A percentile compares a stretch with the other conserved stretches of the same genome.
Evolutionary conservation across 1,140 invertebrate species (phyloP).

Genomic region (Saccostrea echinata): DNA sequence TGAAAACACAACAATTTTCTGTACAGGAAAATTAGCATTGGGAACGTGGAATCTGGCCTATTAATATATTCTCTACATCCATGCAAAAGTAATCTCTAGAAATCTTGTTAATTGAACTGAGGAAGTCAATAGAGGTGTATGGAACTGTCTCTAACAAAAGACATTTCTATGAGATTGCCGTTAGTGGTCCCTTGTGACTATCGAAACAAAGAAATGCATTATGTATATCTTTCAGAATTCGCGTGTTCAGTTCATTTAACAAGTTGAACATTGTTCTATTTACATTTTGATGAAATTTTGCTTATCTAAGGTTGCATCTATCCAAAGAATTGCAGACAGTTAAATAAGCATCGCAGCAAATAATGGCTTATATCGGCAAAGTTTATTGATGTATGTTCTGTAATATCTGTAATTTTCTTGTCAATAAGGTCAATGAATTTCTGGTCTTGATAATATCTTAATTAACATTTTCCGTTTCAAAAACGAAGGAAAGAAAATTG

Average conservation of each 20-base stretch:
- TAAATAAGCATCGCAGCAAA: neutral
- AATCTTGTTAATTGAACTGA: neutral
- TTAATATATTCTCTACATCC: neutral
- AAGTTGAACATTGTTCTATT: neutral
- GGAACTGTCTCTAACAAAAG: neutral
- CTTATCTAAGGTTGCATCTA: neutral
- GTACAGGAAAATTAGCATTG: neutral
- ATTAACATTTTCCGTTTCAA: too few species aligned
- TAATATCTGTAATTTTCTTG: slow-evolving; percentile 8
- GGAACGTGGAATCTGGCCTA: neutral
- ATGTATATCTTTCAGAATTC: too few species aligned
- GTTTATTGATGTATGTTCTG: neutral
- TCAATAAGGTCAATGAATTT: neutral
- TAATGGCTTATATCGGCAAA: neutral
- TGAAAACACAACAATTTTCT: neutral
- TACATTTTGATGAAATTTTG: neutral
- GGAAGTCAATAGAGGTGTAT: too few species aligned
- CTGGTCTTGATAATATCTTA: neutral
- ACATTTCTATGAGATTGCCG: neutral
- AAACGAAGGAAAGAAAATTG: too few species aligned
- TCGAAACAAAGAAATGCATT: too few species aligned
- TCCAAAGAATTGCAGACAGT: neutral
- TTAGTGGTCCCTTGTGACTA: neutral
- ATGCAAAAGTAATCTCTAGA: neutral
- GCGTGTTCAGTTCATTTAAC: neutral